Evolutionary conservation across 2,888 invertebrate genomes (phyloP).

Genomic region (Escarpia spicata): DNA sequence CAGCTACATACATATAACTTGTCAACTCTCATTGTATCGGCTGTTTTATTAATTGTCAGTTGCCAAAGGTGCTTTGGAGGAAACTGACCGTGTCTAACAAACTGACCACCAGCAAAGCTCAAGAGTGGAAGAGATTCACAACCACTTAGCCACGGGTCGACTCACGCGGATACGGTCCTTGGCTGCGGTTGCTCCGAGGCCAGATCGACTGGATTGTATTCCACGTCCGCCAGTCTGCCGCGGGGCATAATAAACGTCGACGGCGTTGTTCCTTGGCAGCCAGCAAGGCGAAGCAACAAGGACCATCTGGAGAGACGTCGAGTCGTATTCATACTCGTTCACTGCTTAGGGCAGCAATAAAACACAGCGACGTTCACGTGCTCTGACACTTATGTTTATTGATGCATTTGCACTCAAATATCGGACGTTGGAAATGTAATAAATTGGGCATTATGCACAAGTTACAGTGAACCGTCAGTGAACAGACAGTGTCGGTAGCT

Average conservation of each 20-base stretch:
- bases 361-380: conserved; percentile 7
- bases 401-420: conserved; percentile 16
- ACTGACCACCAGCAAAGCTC: background rate
- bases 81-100: background rate
- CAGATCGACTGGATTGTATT: background rate
- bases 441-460: background rate
- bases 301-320: background rate
- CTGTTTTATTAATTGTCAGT: background rate
- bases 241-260: background rate
- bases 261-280: background rate
- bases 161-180: background rate
- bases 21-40: background rate
- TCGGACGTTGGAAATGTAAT: background rate
- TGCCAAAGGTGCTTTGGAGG: background rate
- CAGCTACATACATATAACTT: background rate
- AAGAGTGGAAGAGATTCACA: background rate
- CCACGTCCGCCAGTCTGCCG: background rate
- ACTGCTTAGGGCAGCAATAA: background rate
- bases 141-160: conserved; percentile 16
- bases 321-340: background rate
- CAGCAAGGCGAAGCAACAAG: background rate
- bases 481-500: background rate
- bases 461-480: background rate
- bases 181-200: background rate
- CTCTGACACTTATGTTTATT: background rate